Conservation (phyloP, 2,797 vertebrate species). For the Dromococcyx pavoninus region DNA sequence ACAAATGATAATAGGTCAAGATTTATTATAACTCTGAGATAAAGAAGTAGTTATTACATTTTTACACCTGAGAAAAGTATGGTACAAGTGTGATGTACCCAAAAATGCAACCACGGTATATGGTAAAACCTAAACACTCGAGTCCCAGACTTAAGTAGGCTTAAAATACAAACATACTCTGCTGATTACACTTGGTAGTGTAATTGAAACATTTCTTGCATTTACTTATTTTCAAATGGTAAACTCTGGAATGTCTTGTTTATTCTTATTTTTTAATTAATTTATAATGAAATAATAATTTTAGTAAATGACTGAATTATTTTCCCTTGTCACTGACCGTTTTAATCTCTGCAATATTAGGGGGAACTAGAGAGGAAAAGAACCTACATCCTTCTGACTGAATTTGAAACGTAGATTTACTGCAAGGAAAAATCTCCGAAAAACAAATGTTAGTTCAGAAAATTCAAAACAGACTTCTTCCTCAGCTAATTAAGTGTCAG, state of each 20-base stretch:
- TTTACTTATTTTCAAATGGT: neutral
- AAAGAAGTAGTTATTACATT: neutral
- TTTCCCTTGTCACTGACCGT: neutral
- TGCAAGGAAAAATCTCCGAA: neutral
- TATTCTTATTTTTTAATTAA: neutral
- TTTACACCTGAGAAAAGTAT: neutral
- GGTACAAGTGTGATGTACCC: neutral
- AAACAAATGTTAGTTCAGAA: neutral
- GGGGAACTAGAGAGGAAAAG: neutral
- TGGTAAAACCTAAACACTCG: neutral
- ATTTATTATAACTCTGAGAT: neutral
- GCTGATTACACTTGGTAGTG: fast-evolving
- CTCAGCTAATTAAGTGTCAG: neutral
- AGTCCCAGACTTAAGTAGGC: neutral
- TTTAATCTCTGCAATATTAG: neutral
- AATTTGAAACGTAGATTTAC: neutral
- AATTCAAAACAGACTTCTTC: neutral
- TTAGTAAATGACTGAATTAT: neutral
- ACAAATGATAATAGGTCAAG: neutral
- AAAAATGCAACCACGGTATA: neutral
- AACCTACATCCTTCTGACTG: neutral
- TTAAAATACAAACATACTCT: neutral
- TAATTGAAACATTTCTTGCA: neutral
- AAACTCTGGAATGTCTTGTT: neutral
- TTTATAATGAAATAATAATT: neutral